Conservation (phyloP, 2,888 invertebrate genomes). For the Chrysodeixis includens region DNA sequence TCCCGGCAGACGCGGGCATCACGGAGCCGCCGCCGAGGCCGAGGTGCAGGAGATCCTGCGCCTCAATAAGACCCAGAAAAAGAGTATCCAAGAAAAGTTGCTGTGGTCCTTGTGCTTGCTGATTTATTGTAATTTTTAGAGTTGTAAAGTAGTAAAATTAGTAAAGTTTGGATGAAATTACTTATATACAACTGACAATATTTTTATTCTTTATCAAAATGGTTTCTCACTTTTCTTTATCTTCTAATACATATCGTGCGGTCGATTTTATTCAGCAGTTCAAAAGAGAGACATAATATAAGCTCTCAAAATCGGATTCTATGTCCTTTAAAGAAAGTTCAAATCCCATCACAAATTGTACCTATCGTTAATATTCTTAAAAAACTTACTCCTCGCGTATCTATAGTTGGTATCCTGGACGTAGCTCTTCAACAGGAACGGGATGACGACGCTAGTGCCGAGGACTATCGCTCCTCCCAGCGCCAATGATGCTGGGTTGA, state of each 20-base stretch:
- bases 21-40: conserved; percentile 66
- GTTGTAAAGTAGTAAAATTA: no score
- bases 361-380: no score
- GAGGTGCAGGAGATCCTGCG: conserved; percentile 68
- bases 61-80: conserved; percentile 65
- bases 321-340: no score
- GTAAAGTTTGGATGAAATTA: conserved; percentile 20
- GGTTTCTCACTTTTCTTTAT: no score
- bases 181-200: conserved; percentile 9
- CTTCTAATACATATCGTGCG: no score
- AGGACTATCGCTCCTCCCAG: conserved; percentile 89
- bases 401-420: conserved; percentile 59
- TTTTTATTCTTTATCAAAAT: conserved; percentile 12
- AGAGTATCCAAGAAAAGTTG: conserved; percentile 61
- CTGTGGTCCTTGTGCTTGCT: conserved; percentile 65
- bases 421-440: conserved; percentile 78
- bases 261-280: no score
- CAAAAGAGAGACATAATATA: no score
- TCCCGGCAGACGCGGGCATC: conserved; percentile 86
- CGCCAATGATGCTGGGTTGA: conserved; percentile 90
- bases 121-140: conserved; percentile 16
- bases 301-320: no score
- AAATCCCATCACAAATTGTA: no score
- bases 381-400: conserved; percentile 70
- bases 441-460: conserved; percentile 88